Evolutionary conservation across 2,888 invertebrate genomes (phyloP).

Genomic region (Pomacea canaliculata): DNA sequence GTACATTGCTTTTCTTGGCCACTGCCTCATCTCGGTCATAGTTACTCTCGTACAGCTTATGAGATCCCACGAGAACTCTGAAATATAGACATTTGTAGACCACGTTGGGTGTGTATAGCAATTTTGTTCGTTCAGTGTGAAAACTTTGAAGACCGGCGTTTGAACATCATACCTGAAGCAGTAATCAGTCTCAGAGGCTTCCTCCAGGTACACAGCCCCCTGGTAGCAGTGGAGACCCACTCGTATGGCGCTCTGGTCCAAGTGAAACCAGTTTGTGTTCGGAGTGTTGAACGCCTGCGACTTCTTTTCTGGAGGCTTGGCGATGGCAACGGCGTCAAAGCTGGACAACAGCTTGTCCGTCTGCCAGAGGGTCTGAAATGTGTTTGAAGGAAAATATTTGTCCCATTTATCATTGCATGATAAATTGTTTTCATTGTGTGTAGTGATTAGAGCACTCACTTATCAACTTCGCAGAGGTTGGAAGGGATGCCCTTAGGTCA

Average conservation of each 20-base stretch:
- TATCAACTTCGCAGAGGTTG: too few species aligned
- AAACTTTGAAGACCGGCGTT: too few species aligned
- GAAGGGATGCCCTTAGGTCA: too few species aligned
- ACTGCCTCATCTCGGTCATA: neutral
- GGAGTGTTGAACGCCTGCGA: conserved; percentile 40
- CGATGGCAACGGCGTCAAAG: conserved; percentile 60
- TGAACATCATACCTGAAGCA: conserved; percentile 17
- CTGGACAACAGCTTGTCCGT: conserved; percentile 61
- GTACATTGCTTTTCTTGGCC: neutral
- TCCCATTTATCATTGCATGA: too few species aligned
- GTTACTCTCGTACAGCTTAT: conserved; percentile 22
- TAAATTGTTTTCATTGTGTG: too few species aligned
- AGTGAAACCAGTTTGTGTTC: conserved; percentile 52
- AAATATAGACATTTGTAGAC: conserved; percentile 30
- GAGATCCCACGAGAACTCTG: conserved; percentile 43
- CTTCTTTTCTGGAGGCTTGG: conserved; percentile 58
- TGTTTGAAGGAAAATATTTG: too few species aligned
- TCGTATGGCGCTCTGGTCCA: conserved; percentile 51
- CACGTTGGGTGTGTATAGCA: neutral
- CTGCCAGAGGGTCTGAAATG: conserved; percentile 47
- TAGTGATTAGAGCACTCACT: too few species aligned
- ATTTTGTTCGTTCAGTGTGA: too few species aligned
- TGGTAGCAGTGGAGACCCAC: conserved; percentile 60
- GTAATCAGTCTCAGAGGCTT: conserved; percentile 17
- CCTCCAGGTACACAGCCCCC: conserved; percentile 49